Conservation (phyloP, 2,888 invertebrate genomes). For the Pachycephus smyrnensis region DNA sequence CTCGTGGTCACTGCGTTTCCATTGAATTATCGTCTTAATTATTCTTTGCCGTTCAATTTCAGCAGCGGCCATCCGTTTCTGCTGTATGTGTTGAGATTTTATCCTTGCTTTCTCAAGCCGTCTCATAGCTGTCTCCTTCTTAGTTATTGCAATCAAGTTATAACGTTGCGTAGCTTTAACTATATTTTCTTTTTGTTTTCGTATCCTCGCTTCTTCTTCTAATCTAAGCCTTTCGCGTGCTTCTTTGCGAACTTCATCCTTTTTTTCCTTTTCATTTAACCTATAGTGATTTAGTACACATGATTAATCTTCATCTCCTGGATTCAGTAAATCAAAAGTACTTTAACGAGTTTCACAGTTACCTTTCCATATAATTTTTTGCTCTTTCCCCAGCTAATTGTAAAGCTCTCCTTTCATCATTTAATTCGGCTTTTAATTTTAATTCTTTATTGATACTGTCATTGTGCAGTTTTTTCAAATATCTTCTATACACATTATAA, state of each 20-base stretch:
- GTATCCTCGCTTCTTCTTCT: conserved; percentile 23
- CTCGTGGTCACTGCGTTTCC: conserved; percentile 42
- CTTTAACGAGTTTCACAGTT: background rate
- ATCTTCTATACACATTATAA: conserved; percentile 67
- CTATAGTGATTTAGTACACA: conserved; percentile 21
- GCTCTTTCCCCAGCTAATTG: conserved; percentile 41
- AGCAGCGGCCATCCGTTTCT: conserved; percentile 28
- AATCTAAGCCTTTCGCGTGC: conserved; percentile 21
- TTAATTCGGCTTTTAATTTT: conserved; percentile 25
- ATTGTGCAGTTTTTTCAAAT: conserved; percentile 55
- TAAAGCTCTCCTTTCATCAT: conserved; percentile 37
- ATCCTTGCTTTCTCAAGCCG: conserved; percentile 27
- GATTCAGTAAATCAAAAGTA: background rate
- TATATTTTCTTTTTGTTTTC: conserved; percentile 24
- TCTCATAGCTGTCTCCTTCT: conserved; percentile 21
- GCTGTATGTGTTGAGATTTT: conserved; percentile 28
- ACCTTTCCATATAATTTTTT: conserved; percentile 43
- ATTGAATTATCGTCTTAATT: conserved; percentile 36
- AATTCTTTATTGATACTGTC: conserved; percentile 49
- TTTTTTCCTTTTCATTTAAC: conserved; percentile 32
- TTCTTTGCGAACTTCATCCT: conserved; percentile 10
- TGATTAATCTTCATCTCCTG: background rate
- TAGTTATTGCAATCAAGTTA: conserved; percentile 26
- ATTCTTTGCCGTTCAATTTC: conserved; percentile 35
- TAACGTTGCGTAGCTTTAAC: conserved; percentile 19